These are phyloP conservation scores for Lasioglossum morio DNA, from an alignment of 2,888 invertebrate species.

Conservation along the genomic window DNA sequence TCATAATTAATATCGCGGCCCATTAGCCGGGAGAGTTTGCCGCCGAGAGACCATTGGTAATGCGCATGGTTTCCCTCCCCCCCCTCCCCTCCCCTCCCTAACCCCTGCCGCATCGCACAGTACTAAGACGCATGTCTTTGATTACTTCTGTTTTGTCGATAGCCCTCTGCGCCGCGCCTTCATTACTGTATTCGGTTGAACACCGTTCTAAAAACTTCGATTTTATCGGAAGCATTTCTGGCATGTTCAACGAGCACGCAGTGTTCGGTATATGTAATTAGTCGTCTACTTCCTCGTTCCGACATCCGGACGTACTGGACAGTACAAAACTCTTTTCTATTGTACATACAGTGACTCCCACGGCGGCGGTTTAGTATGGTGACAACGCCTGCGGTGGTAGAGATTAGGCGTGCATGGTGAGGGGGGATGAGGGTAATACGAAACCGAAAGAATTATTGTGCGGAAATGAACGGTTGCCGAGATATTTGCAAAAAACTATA, in stretches of 20 bases:
- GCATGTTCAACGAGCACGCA: neutral
- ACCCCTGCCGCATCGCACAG: neutral
- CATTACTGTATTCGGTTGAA: constrained; percentile 26
- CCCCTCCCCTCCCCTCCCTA: constrained; percentile 7
- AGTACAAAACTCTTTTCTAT: no score
- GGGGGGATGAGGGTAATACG: no score
- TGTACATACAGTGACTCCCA: no score
- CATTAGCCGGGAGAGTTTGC: constrained; percentile 69
- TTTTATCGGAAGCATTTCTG: neutral
- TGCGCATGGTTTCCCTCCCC: constrained; percentile 45
- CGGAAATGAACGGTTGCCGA: no score
- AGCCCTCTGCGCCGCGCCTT: constrained; percentile 1
- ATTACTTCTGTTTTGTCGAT: constrained; percentile 64
- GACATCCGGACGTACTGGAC: neutral
- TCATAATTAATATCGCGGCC: constrained; percentile 76
- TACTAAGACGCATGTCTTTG: constrained; percentile 55
- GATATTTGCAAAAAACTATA: no score
- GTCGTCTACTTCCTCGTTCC: neutral
- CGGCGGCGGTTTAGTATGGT: no score
- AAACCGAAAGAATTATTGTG: no score
- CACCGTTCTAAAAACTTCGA: neutral
- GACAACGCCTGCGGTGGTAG: no score
- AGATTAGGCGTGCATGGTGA: no score
- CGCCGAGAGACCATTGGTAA: constrained; percentile 51
- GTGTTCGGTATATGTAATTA: neutral